Evolutionary conservation across 2,113 vertebrate genomes (phyloP), one percentile per base, ranked within the genome.

Genomic region (Oncorhynchus nerka): DNA sequence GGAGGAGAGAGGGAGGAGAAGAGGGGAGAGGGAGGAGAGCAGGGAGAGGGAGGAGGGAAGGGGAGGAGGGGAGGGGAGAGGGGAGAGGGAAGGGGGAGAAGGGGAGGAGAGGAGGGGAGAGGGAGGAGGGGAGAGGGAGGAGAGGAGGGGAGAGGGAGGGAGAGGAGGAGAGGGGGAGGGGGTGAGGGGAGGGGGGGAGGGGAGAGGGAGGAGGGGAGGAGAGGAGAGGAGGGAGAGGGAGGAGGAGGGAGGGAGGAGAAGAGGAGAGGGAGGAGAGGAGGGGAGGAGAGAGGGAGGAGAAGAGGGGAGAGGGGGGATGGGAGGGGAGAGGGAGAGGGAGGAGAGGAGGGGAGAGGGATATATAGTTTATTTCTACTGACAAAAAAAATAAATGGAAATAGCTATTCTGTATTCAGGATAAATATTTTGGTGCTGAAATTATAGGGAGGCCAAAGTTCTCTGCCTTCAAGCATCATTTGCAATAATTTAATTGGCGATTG

Each of bases 401-500:
- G 15, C 57, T 55, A 19, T 55, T 55, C 11, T 61, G 66, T 34
- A 68, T 68, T 68, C 66, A 30, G 15, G 5, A 26, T 2, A 19
- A 32, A 32, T 19, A 34, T 26, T 19, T 68, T 68, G 66, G 30
- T 3, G 30, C 66, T 34, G 22, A 32, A 34, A 68, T 28, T 34
- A 20, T 20, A 7, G 68, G 11, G 13, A 70, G 68, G 68, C 2
- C 67, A 68, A 34, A 5, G 39, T n/a, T 68, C 39, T 34, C 66
- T 16, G 13, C 66, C 70, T 71, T 48, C 70, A 32, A 62, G 68
- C 68, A 70, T 68, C 67, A 70, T 30, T 48, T 74, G 24, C 39
- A 74, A 32, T 49, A 65, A 67, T 72, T 65, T 30, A 73, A 78
- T 78, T 69, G 62, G n/a, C 57, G 34, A 34, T 70, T 66, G 78